phyloP scores from a whole-genome alignment of 2,888 invertebrate genomes.

The Tupiocoris notatus region DNA sequence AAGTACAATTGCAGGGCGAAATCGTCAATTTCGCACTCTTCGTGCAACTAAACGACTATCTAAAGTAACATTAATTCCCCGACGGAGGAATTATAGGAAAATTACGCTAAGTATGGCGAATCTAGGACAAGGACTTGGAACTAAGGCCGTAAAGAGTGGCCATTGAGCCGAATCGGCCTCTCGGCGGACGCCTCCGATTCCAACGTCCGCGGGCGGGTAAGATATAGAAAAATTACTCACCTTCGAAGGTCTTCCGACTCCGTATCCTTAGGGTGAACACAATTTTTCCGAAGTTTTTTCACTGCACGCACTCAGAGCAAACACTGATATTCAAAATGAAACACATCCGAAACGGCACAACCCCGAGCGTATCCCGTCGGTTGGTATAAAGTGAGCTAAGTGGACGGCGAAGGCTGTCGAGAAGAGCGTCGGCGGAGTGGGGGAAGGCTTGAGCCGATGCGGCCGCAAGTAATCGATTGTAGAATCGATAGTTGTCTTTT shows the following conservation, averaged over 20 bases:
- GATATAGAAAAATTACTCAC: background rate
- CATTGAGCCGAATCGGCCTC: slow-evolving; percentile 22
- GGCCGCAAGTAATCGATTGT: background rate
- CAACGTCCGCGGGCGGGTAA: background rate
- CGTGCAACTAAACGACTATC: no score
- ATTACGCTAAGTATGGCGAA: background rate
- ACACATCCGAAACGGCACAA: slow-evolving; percentile 40
- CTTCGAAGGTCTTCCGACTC: slow-evolving; percentile 30
- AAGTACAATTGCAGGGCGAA: background rate
- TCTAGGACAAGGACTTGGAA: slow-evolving; percentile 38
- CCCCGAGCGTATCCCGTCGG: slow-evolving; percentile 6
- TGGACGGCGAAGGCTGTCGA: background rate
- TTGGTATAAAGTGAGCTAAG: slow-evolving; percentile 2
- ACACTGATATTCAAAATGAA: slow-evolving; percentile 22
- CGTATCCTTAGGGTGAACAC: background rate
- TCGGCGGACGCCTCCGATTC: slow-evolving; percentile 8
- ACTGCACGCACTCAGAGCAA: slow-evolving; percentile 10
- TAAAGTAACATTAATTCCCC: no score
- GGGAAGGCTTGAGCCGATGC: background rate
- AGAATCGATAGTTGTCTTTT: no score
- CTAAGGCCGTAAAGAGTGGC: slow-evolving; percentile 30
- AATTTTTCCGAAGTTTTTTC: background rate
- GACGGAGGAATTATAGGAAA: no score
- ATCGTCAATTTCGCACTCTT: background rate
- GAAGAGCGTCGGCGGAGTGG: background rate